Percentiles rank a stretch among this genome's conserved stretches.
These are phyloP conservation scores for Agriopis marginaria DNA, from an alignment of 2,888 invertebrate species.

Conservation along the genomic window DNA sequence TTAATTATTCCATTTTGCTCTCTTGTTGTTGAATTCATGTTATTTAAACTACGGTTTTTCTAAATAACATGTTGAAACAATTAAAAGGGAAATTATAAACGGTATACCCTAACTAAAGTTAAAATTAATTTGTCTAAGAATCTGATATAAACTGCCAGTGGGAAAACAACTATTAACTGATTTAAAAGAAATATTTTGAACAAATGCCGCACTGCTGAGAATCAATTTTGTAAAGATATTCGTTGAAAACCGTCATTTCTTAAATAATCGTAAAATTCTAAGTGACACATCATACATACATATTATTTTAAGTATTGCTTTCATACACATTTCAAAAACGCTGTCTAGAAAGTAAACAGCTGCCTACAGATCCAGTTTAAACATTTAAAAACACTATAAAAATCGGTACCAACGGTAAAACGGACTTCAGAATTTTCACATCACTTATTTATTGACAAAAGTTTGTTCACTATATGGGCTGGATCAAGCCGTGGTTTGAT, in stretches of 20 bases:
- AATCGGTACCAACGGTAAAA: slow-evolving; percentile 22
- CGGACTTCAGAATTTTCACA: slow-evolving; percentile 27
- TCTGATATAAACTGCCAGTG: neutral
- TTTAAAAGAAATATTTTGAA: neutral
- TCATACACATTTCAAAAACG: slow-evolving; percentile 22
- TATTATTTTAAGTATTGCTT: slow-evolving; percentile 20
- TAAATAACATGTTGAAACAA: no score
- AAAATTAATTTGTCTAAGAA: neutral
- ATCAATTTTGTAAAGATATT: neutral
- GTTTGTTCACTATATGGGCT: slow-evolving; percentile 41
- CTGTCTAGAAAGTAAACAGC: slow-evolving; percentile 10
- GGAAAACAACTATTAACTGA: neutral
- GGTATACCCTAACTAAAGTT: no score
- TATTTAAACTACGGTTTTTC: no score
- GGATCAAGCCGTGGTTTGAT: slow-evolving; percentile 23
- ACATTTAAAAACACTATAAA: slow-evolving; percentile 28
- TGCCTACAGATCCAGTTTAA: slow-evolving; percentile 19
- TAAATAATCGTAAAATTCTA: neutral
- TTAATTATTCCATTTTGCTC: no score
- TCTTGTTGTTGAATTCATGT: no score
- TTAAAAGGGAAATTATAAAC: no score
- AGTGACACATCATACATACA: slow-evolving; percentile 17
- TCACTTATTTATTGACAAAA: slow-evolving; percentile 34
- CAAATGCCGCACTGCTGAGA: neutral
- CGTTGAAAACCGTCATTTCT: slow-evolving; percentile 3